phyloP scores from a whole-genome alignment of 2,888 invertebrate species.

The Noctua comes region DNA sequence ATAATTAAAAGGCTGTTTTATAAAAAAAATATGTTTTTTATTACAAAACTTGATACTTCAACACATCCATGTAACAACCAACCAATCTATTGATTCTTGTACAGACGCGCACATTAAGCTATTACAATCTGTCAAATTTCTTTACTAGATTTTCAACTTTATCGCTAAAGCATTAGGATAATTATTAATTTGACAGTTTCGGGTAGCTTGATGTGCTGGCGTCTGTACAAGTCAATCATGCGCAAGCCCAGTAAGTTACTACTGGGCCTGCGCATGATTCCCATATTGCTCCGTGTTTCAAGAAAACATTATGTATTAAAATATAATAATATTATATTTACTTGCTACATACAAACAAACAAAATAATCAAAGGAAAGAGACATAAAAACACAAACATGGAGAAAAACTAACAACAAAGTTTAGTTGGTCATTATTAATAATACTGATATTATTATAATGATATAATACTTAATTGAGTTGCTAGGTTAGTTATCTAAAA shows the following conservation, averaged over 20 bases:
- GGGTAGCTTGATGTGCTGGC: no score
- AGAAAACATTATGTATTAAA: background rate
- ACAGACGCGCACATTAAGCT: no score
- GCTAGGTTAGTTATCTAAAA: background rate
- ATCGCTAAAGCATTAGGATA: no score
- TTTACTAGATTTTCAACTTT: no score
- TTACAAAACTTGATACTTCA: background rate
- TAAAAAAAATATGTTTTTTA: conserved; percentile 5
- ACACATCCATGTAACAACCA: background rate
- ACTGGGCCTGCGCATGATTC: no score
- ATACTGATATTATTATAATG: background rate
- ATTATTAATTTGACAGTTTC: no score
- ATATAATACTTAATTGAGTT: background rate
- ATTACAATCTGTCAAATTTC: no score
- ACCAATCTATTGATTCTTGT: background rate
- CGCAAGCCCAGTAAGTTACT: no score
- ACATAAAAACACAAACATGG: background rate
- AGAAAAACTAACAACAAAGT: background rate
- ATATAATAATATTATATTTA: background rate
- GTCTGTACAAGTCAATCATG: no score
- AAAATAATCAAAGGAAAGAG: background rate
- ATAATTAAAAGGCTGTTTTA: conserved; percentile 28
- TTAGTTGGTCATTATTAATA: background rate
- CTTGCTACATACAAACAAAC: no score
- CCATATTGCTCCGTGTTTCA: background rate